Percentiles rank a stretch among this genome's conserved stretches.
Conservation (phyloP, 2,797 vertebrate genomes). For the Melanotaenia maccullochi region DNA sequence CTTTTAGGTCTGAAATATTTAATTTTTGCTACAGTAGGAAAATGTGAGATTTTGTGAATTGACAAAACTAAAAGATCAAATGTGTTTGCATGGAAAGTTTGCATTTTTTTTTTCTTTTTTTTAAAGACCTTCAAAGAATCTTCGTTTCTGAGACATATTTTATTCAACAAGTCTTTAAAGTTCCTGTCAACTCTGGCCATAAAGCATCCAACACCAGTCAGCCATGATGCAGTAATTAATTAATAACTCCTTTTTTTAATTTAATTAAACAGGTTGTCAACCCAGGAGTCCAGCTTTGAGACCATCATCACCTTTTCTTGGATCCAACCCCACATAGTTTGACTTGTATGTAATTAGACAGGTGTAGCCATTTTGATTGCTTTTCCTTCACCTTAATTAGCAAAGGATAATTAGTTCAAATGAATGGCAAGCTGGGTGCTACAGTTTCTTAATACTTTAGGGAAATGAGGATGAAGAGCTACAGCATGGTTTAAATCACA, state of each 20-base stretch:
- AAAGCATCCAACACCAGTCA: conserved; percentile 53
- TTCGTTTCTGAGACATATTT: conserved; percentile 30
- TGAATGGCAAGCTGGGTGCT: conserved; percentile 44
- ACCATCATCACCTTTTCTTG: conserved; percentile 74
- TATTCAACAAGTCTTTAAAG: conserved; percentile 30
- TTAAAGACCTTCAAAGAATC: conserved; percentile 16
- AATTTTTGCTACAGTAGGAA: no score
- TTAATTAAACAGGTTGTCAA: conserved; percentile 80
- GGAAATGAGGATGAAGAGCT: conserved; percentile 17
- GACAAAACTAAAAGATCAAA: no score
- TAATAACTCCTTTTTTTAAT: conserved; percentile 73
- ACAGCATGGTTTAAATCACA: conserved; percentile 47
- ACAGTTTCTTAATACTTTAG: conserved; percentile 47
- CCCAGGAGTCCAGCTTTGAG: conserved; percentile 60
- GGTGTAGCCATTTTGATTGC: conserved; percentile 77
- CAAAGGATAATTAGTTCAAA: conserved; percentile 72
- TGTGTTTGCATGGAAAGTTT: no score
- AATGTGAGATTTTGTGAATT: no score
- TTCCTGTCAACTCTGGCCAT: conserved; percentile 33
- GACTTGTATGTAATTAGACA: conserved; percentile 81
- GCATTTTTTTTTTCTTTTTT: no score
- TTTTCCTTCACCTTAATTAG: conserved; percentile 77
- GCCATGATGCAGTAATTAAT: conserved; percentile 74
- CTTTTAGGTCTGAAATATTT: no score
- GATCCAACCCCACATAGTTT: conserved; percentile 60